These are phyloP conservation scores for Polydrusus cervinus DNA, from an alignment of 2,888 invertebrate species.

Conservation along the genomic window DNA sequence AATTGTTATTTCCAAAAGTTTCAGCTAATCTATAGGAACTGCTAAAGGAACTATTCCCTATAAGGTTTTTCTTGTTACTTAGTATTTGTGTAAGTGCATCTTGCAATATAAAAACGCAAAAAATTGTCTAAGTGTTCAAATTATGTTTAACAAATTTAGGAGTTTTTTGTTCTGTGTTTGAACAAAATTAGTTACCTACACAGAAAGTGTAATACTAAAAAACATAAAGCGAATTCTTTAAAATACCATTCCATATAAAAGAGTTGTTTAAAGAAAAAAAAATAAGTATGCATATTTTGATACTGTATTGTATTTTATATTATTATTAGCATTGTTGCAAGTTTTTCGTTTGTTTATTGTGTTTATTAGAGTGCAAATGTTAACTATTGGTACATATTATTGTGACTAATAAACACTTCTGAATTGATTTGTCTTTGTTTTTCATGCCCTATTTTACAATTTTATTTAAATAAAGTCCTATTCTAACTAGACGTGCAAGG, in stretches of 20 bases:
- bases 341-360: slow-evolving; percentile 56
- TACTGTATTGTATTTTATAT: slow-evolving; percentile 61
- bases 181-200: no score
- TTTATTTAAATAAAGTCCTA: no score
- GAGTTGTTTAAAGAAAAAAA: slow-evolving; percentile 53
- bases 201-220: not conserved
- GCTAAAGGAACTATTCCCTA: no score
- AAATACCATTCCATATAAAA: slow-evolving; percentile 63
- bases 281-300: slow-evolving; percentile 56
- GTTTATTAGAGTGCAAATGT: slow-evolving; percentile 65
- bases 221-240: slow-evolving; percentile 36
- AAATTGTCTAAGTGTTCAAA: no score
- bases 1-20: no score
- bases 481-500: no score
- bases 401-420: slow-evolving; percentile 67
- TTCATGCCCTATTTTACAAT: no score
- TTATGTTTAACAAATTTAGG: not conserved
- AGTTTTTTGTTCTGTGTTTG: not conserved
- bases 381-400: slow-evolving; percentile 66
- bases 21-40: no score
- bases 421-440: slow-evolving; percentile 54
- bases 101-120: no score
- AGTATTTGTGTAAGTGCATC: no score
- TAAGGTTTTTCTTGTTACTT: no score
- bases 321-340: slow-evolving; percentile 55